Evolutionary conservation across 2,113 vertebrate species (phyloP), one percentile per base, ranked within the genome.

Genomic region (Cygnus atratus): DNA sequence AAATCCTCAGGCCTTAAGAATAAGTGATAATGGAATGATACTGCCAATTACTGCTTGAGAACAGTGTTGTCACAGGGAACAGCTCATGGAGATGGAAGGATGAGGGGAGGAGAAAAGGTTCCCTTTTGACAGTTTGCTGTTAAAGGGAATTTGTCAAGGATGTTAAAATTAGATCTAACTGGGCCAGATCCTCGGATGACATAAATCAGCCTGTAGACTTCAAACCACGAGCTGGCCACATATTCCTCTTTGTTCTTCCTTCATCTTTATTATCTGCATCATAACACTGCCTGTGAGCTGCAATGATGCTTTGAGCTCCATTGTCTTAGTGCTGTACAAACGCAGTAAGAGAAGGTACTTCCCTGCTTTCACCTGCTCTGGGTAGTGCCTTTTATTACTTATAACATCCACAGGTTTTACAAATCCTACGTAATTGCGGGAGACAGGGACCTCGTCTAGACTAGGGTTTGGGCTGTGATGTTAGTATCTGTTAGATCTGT

Each of bases 41-140:
- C 48, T 94, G 96, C 77, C 93, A 93, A 94, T 96, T 97, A 96
- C 93, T 93, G 95, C 83, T 80, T 41, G 92, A n/a, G 93, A 84
- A 59, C 33, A 16, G 91, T 13, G 81, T 82, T 92, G 96, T 96
- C 95, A 92, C 86, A 84, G 90, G 86, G 92, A 94, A 1, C 66
- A 58, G 88, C 92, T 93, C 41, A 7, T 65, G 80, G 55, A 82
- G 75, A 68, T 18, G 92, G 62, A 78, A 46, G 87, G 71, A 70
- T 37, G 78, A 94, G 73, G 82, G 93, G 87, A 0, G 41, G n/a
- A 5, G 74, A 54, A 55, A 88, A 87, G 55, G 83, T 86, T 82
- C 57, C 82, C 57, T 78, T 59, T 35, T 77, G 88, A 75, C 81
- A 37, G 80, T 73, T 82, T 55, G 72, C 76, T 0, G 26, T 78